A percentile compares a stretch with the other conserved stretches of the same genome.
phyloP scores from a whole-genome alignment of 37 sponge, comb jelly and placozoan genomes.

The Beroe ovata region DNA sequence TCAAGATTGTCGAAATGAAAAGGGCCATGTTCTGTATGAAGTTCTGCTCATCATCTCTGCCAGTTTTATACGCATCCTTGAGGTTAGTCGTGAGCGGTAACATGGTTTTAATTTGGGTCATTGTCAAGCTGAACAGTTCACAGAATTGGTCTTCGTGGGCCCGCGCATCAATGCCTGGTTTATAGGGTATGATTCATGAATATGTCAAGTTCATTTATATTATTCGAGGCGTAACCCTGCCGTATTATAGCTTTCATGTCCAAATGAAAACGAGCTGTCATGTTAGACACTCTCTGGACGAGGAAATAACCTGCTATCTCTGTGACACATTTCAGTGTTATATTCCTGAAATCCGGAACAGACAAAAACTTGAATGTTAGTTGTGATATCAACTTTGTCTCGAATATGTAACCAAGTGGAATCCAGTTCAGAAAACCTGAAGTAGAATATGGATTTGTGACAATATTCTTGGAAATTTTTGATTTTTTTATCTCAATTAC shows the following conservation, averaged over 20 bases:
- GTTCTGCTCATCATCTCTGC: constrained; percentile 90
- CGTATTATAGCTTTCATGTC: too few species aligned
- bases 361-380: constrained; percentile 95
- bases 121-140: constrained; percentile 81
- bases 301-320: constrained; percentile 78
- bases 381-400: constrained; percentile 95
- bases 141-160: constrained; percentile 82
- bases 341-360: constrained; percentile 94
- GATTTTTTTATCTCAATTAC: background rate
- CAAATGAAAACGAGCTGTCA: too few species aligned
- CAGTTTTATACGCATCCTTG: constrained; percentile 90
- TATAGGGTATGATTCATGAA: too few species aligned
- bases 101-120: constrained; percentile 94
- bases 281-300: too few species aligned
- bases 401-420: constrained; percentile 98
- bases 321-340: constrained; percentile 94
- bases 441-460: too few species aligned
- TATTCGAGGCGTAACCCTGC: too few species aligned
- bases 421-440: constrained; percentile 93
- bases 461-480: background rate
- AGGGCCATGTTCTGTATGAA: constrained; percentile 97
- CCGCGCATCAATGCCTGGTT: constrained; percentile 83
- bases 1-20: constrained; percentile 91
- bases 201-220: too few species aligned
- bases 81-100: constrained; percentile 91